These are phyloP conservation scores for Apolygus lucorum DNA, from an alignment of 1,140 invertebrate species.

Conservation along the genomic window DNA sequence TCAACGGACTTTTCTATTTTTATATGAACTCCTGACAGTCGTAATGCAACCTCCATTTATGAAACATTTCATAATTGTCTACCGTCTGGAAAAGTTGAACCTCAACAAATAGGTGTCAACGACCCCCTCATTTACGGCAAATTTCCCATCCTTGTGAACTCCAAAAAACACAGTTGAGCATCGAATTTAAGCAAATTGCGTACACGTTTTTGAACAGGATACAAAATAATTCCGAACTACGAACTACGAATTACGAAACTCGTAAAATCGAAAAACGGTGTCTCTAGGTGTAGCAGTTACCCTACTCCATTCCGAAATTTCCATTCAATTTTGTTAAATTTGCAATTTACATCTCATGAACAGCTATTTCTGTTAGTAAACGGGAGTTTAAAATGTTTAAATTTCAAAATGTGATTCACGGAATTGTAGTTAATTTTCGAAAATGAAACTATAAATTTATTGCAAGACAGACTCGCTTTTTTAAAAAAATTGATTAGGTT, in stretches of 20 bases:
- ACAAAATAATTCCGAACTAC: too few relatives aligned
- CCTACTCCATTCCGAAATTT: neutral
- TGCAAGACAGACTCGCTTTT: neutral
- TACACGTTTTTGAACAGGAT: neutral
- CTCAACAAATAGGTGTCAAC: too few relatives aligned
- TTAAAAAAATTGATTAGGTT: neutral
- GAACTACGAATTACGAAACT: too few relatives aligned
- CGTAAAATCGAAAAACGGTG: neutral
- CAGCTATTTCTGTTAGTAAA: neutral
- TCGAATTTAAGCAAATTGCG: neutral
- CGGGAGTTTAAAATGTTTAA: neutral
- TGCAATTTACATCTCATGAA: neutral
- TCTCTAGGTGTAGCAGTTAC: neutral
- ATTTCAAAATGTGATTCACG: neutral
- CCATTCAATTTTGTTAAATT: neutral
- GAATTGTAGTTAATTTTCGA: neutral
- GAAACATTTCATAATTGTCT: too few relatives aligned
- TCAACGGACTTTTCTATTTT: too few relatives aligned
- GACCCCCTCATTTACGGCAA: too few relatives aligned
- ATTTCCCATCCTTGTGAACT: neutral
- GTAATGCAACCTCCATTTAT: too few relatives aligned
- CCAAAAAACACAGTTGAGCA: neutral
- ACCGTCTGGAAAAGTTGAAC: too few relatives aligned
- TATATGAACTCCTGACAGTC: too few relatives aligned
- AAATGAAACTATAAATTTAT: too few relatives aligned